Percentiles rank a stretch among this genome's conserved stretches.
Evolutionary conservation across 1,140 invertebrate species (phyloP).

Genomic region (Euura saliciscinereae): DNA sequence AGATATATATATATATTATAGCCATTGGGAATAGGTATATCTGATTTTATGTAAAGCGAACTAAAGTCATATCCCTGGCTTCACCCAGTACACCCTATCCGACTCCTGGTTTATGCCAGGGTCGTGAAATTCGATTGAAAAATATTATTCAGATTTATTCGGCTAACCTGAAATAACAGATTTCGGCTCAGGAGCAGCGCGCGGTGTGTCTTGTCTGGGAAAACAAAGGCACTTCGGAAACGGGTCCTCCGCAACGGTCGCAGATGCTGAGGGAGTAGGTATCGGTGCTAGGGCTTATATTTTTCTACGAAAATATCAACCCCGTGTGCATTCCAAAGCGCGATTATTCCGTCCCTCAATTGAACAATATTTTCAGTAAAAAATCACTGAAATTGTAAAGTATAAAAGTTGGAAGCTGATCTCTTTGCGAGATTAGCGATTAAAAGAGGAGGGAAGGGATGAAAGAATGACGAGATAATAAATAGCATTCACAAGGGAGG

Average conservation of each 20-base stretch:
- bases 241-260: constrained; percentile 31
- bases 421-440: too few relatives aligned
- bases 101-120: background rate
- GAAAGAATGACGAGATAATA: background rate
- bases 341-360: too few relatives aligned
- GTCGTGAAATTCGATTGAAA: constrained; percentile 23
- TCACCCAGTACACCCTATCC: background rate
- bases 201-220: background rate
- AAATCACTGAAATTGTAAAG: too few relatives aligned
- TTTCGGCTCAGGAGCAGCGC: background rate
- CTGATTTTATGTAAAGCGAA: background rate
- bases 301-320: constrained; percentile 26
- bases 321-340: background rate
- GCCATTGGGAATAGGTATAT: background rate
- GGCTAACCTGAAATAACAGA: constrained; percentile 30
- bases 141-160: constrained; percentile 50
- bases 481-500: background rate
- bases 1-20: too few relatives aligned
- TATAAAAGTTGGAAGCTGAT: too few relatives aligned
- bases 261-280: constrained; percentile 43
- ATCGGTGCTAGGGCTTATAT: constrained; percentile 35
- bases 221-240: background rate
- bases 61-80: background rate
- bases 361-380: too few relatives aligned
- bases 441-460: background rate